A percentile compares a stretch with the other conserved stretches of the same genome.
phyloP scores from a whole-genome alignment of 2,797 vertebrate species.

The Diceros bicornis region DNA sequence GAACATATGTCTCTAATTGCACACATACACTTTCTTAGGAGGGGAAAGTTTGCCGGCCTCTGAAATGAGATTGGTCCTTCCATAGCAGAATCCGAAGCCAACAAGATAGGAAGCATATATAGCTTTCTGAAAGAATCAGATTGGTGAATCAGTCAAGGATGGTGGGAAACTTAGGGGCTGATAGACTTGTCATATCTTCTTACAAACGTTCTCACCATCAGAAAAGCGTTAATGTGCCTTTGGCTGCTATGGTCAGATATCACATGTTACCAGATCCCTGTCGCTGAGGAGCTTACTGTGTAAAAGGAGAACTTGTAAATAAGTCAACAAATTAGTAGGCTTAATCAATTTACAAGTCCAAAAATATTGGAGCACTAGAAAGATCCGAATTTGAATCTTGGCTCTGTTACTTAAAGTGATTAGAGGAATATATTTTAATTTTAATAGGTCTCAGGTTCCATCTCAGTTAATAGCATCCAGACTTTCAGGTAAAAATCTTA shows the following conservation, averaged over 20 bases:
- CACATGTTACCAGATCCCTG: not conserved
- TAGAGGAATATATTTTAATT: not conserved
- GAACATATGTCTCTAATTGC: constrained; percentile 60
- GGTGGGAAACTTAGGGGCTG: not conserved
- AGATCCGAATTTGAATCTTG: not conserved
- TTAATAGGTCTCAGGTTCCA: not conserved
- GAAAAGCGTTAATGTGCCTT: not conserved
- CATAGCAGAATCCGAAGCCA: not conserved
- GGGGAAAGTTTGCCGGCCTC: not conserved
- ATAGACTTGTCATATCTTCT: not conserved
- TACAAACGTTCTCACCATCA: not conserved
- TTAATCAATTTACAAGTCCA: not conserved
- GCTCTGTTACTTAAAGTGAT: not conserved
- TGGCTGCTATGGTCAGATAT: not conserved
- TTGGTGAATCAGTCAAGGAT: not conserved
- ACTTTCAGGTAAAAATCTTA: not conserved
- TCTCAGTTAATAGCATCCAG: not conserved
- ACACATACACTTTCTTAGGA: constrained; percentile 41
- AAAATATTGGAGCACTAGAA: not conserved
- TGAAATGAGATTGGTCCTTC: constrained; percentile 21
- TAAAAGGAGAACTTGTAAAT: not conserved
- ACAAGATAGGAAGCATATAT: not conserved
- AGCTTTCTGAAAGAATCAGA: not conserved
- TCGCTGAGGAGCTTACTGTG: not conserved
- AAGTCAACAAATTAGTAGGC: not conserved